These are phyloP conservation scores for Amitus sp. DNA, from an alignment of 2,888 invertebrate genomes.

Conservation along the genomic window DNA sequence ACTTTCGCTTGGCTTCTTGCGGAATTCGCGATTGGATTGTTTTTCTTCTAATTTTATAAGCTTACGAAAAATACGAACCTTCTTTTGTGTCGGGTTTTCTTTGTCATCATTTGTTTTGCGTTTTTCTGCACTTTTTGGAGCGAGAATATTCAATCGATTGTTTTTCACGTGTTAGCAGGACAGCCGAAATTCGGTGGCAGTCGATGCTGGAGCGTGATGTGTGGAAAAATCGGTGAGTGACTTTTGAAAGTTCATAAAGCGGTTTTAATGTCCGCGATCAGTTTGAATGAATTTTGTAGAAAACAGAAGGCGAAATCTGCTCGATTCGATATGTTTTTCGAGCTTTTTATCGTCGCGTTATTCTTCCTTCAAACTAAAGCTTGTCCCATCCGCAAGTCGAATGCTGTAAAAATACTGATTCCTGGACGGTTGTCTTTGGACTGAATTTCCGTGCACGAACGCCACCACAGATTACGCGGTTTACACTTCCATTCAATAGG, in stretches of 20 bases:
- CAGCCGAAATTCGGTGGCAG: not conserved
- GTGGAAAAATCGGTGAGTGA: not conserved
- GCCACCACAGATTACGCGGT: constrained; percentile 3
- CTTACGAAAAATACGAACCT: too few relatives aligned
- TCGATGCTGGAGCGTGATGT: constrained; percentile 1
- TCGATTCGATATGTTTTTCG: too few relatives aligned
- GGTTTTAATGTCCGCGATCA: not conserved
- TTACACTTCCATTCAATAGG: not conserved
- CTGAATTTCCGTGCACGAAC: not conserved
- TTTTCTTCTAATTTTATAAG: too few relatives aligned
- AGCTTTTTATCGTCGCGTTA: not conserved
- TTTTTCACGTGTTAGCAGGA: not conserved
- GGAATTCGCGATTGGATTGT: too few relatives aligned
- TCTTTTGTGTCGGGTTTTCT: too few relatives aligned
- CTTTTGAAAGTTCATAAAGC: not conserved
- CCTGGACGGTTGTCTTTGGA: not conserved
- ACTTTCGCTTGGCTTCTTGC: not conserved
- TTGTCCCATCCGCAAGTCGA: not conserved
- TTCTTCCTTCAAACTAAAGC: not conserved
- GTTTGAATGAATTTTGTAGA: not conserved
- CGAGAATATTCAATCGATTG: not conserved
- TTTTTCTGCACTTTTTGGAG: too few relatives aligned
- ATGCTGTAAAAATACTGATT: not conserved
- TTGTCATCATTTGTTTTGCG: too few relatives aligned
- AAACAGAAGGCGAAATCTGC: too few relatives aligned